Base-by-base conservation (phyloP, 1,140 invertebrate genomes). In the Achatina immaculata region DNA sequence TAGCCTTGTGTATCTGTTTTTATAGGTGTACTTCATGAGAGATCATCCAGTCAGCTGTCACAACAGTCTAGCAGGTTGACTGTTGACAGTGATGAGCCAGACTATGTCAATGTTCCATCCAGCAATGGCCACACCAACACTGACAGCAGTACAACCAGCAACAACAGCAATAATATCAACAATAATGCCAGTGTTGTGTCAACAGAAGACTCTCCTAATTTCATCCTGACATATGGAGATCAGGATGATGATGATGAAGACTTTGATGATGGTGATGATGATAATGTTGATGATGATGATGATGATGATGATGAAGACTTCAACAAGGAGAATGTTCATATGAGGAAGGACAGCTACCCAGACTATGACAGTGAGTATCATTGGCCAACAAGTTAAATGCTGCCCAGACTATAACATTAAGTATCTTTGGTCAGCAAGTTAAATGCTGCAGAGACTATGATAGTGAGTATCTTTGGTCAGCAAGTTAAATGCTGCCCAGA, bases 81-180 rank as follows among this genome's bases (percentile, higher is more conserved):
- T 40, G 72, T 80, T 34, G 28, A 78, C 14, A 86, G 88, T 40
- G 86, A 85, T 0, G 88, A 90, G 74, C 88, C 88, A 62, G 90
- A 90, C 81, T 90, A 90, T 82, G 90, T 88, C 82, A 90, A 90
- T 83, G 78, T 90, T 51, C 88, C 88, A 14, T 68, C 72, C 40
- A 76, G 71, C 66, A 80, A 78, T 45, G 71, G 62, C 66, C 80
- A 81, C 76, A 36, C 45, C 11, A 65, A 7, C 21, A 68, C 36
- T 45, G 58, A 21, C 45, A 66, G 36, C 62, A 72, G 72, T 40
- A 55, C 73, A 21, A 77, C 31, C 65, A 75, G 48, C 68, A 74
- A 16, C 72, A 76, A 62, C 76, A 48, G 42, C 51, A 62, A 55
- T 34, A 45, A 34, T 19, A 69, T 11, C 34, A 69, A 31, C 66